Base-by-base conservation (phyloP, 2,888 invertebrate species). In the Amiota mariae region DNA sequence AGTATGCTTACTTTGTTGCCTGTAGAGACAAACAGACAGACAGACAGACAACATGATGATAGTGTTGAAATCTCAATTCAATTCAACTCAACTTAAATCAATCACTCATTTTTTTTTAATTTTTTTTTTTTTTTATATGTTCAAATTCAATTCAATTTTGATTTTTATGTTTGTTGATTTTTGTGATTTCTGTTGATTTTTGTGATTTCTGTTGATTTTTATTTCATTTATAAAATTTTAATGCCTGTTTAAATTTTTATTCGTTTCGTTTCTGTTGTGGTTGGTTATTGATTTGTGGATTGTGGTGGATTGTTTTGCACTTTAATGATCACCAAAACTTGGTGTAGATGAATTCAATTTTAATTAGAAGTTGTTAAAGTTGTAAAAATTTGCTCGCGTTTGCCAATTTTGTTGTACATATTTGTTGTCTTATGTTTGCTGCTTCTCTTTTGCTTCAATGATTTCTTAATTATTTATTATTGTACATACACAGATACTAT, bases 331-430 rank as follows among this genome's bases (percentile, higher is more conserved):
- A 78, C 76, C 78, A 80, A 79, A 86, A 77, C 75, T 73, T 72
- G 77, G 76, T 72, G 76, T 20, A 80, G 77, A 83, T 83, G 78
- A 83, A 77, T 82, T 80, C 75, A 73, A 73, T 76, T 86, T 83
- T 83, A 86, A 83, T 83, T 86, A 83, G 79, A 86, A 77, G 82
- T 80, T 81, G 86, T 83, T 82, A 86, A 83, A 85, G 84, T 79
- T 73, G 84, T 85, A 75, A 84, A 76, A 82, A 78, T 79, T 83
- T 85, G 79, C 78, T 82, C 82, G 77, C 75, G 72, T 78, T 75
- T 57, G 76, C 79, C 66, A 75, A 74, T 76, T 76, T 72, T 80
- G 75, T 20, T 46, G 66, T 73, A n/a, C n/a, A n/a, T n/a, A n/a
- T n/a, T 66, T 67, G 47, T 3, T 24, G 24, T 8, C 36, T 13